Conservation (phyloP, 2,113 vertebrate species). For the Pangasianodon gigas region DNA sequence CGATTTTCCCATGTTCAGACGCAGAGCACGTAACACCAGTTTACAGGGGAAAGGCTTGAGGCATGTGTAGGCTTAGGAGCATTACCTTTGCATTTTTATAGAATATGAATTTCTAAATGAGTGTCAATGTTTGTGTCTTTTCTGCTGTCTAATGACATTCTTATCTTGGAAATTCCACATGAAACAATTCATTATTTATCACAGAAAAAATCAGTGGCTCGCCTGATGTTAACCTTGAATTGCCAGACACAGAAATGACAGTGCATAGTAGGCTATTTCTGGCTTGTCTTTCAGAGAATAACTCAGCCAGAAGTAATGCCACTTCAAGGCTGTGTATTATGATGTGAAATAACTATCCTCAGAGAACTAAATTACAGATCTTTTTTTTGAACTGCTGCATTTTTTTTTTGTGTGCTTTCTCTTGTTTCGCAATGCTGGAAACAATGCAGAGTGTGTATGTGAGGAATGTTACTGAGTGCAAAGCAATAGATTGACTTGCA, state of each 20-base stretch:
- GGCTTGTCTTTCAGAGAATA: neutral
- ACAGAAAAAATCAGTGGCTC: neutral
- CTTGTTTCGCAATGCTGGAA: neutral
- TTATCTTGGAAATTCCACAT: neutral
- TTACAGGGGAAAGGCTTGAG: neutral
- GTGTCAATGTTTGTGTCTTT: neutral
- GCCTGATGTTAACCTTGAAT: constrained; percentile 3
- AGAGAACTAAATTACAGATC: neutral
- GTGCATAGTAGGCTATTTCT: constrained; percentile 2
- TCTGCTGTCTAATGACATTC: neutral
- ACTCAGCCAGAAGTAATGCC: neutral
- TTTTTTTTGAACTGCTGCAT: neutral
- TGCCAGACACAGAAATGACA: neutral
- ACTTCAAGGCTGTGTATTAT: neutral
- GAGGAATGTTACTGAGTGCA: no score
- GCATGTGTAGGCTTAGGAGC: neutral
- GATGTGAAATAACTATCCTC: constrained; percentile 5
- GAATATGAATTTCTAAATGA: no score
- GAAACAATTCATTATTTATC: neutral
- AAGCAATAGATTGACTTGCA: neutral
- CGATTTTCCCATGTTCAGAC: neutral
- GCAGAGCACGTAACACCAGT: neutral
- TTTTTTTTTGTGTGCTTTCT: neutral
- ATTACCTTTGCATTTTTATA: neutral
- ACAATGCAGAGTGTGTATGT: neutral